These are phyloP conservation scores for Pogonomyrmex californicus DNA, from an alignment of 1,140 invertebrate genomes.

Conservation along the genomic window DNA sequence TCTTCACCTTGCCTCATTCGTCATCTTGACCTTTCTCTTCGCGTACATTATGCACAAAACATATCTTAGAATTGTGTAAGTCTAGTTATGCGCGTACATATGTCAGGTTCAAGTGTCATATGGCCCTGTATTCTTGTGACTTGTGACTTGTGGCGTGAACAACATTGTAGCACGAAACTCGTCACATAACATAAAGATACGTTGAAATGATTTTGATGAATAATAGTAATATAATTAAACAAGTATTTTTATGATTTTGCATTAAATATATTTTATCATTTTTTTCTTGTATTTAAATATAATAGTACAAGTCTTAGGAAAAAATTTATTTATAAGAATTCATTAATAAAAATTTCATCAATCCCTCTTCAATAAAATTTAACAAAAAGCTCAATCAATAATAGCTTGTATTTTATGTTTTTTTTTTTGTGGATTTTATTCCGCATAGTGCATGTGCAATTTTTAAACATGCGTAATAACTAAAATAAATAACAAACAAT, in stretches of 20 bases:
- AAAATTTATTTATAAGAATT: background rate
- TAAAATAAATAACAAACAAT: constrained; percentile 10
- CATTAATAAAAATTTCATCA: background rate
- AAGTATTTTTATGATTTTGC: background rate
- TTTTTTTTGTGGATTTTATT: constrained; percentile 8
- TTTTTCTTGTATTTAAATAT: background rate
- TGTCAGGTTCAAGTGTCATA: constrained; percentile 38
- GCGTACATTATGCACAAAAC: constrained; percentile 30
- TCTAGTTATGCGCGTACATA: constrained; percentile 16
- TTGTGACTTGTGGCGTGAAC: constrained; percentile 29
- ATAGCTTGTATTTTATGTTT: background rate
- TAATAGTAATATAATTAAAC: constrained; percentile 8
- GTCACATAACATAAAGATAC: background rate
- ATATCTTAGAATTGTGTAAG: constrained; percentile 31
- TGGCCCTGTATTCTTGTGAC: constrained; percentile 31
- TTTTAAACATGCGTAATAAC: constrained; percentile 20
- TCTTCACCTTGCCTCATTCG: constrained; percentile 66
- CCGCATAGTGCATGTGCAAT: background rate
- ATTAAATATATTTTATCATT: background rate
- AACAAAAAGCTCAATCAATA: background rate
- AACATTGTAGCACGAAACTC: background rate
- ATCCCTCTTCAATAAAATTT: background rate
- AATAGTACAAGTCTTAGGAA: background rate
- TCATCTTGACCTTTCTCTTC: constrained; percentile 65
- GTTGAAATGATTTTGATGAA: constrained; percentile 27